A percentile compares a stretch with the other conserved stretches of the same genome.
These are phyloP conservation scores for Spinus pinus DNA, from an alignment of 2,797 vertebrate genomes.

Conservation along the genomic window DNA sequence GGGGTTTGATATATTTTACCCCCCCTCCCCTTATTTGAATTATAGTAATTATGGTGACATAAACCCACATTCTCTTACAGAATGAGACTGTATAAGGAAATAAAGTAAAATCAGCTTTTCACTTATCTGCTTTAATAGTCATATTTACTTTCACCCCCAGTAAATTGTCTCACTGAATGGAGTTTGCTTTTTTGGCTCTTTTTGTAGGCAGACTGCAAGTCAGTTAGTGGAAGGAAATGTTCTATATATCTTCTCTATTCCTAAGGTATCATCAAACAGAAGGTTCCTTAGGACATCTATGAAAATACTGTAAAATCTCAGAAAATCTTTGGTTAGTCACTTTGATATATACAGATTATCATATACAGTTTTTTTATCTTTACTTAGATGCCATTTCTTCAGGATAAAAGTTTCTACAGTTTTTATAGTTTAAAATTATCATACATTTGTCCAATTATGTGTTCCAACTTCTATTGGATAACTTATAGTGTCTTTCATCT, in stretches of 20 bases:
- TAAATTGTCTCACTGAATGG: neutral
- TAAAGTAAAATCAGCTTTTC: neutral
- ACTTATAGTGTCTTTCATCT: neutral
- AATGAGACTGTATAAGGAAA: neutral
- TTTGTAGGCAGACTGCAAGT: neutral
- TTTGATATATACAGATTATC: neutral
- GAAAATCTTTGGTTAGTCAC: neutral
- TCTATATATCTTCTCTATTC: neutral
- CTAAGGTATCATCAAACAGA: neutral
- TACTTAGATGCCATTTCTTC: neutral
- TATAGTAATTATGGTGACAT: neutral
- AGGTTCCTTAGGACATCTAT: neutral
- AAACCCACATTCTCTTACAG: neutral
- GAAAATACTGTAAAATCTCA: neutral
- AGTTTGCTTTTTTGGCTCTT: neutral
- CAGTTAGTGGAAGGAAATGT: neutral
- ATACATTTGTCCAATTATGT: neutral
- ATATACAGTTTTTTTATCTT: neutral
- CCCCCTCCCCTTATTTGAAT: fast-evolving
- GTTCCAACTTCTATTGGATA: neutral
- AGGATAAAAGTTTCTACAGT: neutral
- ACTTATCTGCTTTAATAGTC: neutral
- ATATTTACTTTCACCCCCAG: neutral
- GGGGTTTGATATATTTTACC: fast-evolving
- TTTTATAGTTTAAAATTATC: neutral